Evolutionary conservation across 2,888 invertebrate species (phyloP).

Genomic region (Xanthia togata): DNA sequence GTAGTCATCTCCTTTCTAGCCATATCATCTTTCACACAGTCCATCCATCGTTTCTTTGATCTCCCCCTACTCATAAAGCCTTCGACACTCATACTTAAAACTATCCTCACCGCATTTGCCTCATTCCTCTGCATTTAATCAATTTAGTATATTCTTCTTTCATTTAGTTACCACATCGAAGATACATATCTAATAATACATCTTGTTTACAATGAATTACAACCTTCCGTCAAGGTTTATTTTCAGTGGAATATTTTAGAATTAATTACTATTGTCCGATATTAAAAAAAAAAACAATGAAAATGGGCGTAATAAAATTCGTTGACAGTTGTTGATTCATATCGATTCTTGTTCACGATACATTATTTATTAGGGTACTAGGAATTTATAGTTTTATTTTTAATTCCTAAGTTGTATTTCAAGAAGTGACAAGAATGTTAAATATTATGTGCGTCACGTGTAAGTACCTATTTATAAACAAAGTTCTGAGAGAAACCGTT

Average conservation of each 20-base stretch:
- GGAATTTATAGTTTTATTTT: slow-evolving; percentile 32
- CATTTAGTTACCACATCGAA: neutral
- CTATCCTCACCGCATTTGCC: too few species aligned
- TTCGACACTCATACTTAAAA: too few species aligned
- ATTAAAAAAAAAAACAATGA: slow-evolving; percentile 50
- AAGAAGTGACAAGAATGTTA: neutral
- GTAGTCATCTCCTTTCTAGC: too few species aligned
- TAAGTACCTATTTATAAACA: too few species aligned
- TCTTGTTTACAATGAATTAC: slow-evolving; percentile 20
- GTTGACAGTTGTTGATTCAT: slow-evolving; percentile 37
- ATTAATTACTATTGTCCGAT: slow-evolving; percentile 48
- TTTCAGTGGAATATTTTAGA: slow-evolving; percentile 51
- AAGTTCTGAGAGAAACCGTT: neutral
- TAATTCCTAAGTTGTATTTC: neutral
- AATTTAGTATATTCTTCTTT: neutral
- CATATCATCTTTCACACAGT: too few species aligned
- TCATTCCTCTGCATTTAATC: neutral
- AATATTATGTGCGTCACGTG: neutral
- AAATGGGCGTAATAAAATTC: slow-evolving; percentile 38
- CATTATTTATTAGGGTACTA: slow-evolving; percentile 51
- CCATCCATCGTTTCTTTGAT: too few species aligned
- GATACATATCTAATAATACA: neutral
- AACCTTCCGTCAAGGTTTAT: slow-evolving; percentile 17
- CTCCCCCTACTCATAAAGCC: too few species aligned
- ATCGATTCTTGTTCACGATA: slow-evolving; percentile 42